Evolutionary conservation across 92 coral and sea anemone genomes (phyloP).

Genomic region (Porites cylindrica): DNA sequence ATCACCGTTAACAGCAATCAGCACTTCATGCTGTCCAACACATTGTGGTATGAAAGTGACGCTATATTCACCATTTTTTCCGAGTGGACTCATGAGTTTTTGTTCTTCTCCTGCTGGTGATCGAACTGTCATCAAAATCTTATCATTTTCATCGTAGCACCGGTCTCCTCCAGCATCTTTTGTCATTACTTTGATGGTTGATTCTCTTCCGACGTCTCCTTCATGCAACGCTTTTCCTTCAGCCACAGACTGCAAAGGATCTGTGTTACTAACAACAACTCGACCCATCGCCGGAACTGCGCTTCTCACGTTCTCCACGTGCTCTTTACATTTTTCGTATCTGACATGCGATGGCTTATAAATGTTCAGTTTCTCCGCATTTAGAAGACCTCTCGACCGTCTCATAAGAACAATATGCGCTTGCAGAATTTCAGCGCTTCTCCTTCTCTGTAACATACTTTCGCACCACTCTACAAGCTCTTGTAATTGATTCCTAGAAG

Average conservation of each 20-base stretch:
- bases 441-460: neutral
- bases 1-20: constrained; percentile 35
- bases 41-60: constrained; percentile 43
- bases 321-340: neutral
- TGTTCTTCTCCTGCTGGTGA: constrained; percentile 19
- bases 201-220: constrained; percentile 27
- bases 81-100: constrained; percentile 1
- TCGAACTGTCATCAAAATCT: constrained; percentile 43
- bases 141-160: constrained; percentile 50
- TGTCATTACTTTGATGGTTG: constrained; percentile 52
- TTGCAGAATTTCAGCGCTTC: constrained; percentile 8
- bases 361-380: neutral
- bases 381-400: constrained; percentile 1
- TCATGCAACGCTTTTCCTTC: constrained; percentile 52
- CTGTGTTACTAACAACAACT: constrained; percentile 53
- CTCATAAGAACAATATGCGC: neutral
- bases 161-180: constrained; percentile 55
- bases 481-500: neutral
- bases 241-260: constrained; percentile 30
- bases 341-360: neutral
- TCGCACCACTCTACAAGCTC: neutral
- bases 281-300: constrained; percentile 16
- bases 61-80: constrained; percentile 49
- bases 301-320: neutral
- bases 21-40: constrained; percentile 42